A percentile compares a stretch with the other conserved stretches of the same genome.
Evolutionary conservation across 2,797 vertebrate genomes (phyloP).

Genomic region (Enoplosus armatus): DNA sequence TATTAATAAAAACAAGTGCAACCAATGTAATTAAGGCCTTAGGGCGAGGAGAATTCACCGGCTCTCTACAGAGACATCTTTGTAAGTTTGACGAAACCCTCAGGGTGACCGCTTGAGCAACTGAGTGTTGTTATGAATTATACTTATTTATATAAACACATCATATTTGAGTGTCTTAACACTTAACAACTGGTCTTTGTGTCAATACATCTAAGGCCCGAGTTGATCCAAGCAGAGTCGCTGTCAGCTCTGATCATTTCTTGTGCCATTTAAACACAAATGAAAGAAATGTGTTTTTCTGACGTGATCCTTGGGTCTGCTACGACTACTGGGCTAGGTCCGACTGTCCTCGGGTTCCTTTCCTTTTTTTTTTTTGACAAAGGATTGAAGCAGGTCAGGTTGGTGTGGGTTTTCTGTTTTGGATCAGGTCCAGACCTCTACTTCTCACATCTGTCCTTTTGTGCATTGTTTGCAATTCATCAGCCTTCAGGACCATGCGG

Average conservation of each 20-base stretch:
- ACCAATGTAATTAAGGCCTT: background rate
- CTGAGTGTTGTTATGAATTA: background rate
- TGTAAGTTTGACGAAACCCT: background rate
- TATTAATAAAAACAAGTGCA: background rate
- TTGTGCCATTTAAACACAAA: no score
- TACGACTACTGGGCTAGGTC: background rate
- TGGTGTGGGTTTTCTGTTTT: background rate
- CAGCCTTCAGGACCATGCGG: background rate
- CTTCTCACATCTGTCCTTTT: slow-evolving; percentile 1
- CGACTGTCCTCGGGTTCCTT: background rate
- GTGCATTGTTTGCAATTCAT: slow-evolving; percentile 7
- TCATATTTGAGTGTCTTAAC: background rate
- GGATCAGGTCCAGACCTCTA: slow-evolving; percentile 13
- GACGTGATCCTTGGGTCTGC: background rate
- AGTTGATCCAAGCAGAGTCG: background rate
- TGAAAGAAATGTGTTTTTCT: no score
- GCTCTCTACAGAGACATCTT: background rate
- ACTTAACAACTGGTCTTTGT: background rate
- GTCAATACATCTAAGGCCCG: background rate
- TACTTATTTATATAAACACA: background rate
- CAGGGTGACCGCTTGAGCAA: background rate
- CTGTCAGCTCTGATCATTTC: background rate
- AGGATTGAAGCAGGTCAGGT: no score
- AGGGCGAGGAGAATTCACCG: background rate
- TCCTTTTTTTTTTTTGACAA: no score